Evolutionary conservation across 2,888 invertebrate species (phyloP).

Genomic region (Erebia epiphron): DNA sequence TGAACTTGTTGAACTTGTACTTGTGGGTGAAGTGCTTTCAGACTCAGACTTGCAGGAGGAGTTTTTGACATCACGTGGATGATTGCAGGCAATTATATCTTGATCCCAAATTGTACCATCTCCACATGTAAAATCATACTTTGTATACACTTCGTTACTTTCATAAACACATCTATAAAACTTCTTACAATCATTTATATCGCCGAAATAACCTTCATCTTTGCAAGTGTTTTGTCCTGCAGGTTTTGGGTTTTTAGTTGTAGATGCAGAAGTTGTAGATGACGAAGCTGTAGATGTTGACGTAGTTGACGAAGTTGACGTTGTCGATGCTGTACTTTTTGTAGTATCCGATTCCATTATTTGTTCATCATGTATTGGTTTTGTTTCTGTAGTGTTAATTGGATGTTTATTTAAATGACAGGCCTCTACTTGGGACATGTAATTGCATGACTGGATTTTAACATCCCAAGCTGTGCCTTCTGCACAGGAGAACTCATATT

Average conservation of each 20-base stretch:
- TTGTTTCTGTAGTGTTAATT: slow-evolving; percentile 23
- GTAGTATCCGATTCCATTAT: slow-evolving; percentile 23
- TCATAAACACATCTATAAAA: slow-evolving; percentile 90
- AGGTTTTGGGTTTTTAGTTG: slow-evolving; percentile 30
- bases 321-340: slow-evolving; percentile 5
- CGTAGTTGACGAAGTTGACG: slow-evolving; percentile 16
- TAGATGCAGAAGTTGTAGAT: slow-evolving; percentile 22
- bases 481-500: slow-evolving; percentile 87
- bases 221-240: slow-evolving; percentile 59
- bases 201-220: slow-evolving; percentile 86
- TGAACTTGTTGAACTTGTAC: slow-evolving; percentile 41
- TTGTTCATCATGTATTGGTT: slow-evolving; percentile 23
- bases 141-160: slow-evolving; percentile 82
- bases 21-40: slow-evolving; percentile 40
- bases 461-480: slow-evolving; percentile 88
- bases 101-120: slow-evolving; percentile 91
- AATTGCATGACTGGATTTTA: slow-evolving; percentile 81
- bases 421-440: slow-evolving; percentile 50
- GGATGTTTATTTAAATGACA: slow-evolving; percentile 29
- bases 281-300: slow-evolving; percentile 30
- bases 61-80: slow-evolving; percentile 68
- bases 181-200: slow-evolving; percentile 87
- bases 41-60: slow-evolving; percentile 56
- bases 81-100: slow-evolving; percentile 79
- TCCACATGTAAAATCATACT: slow-evolving; percentile 88